These are phyloP conservation scores for Allobates femoralis DNA, from an alignment of 2,797 vertebrate species.

Conservation along the genomic window DNA sequence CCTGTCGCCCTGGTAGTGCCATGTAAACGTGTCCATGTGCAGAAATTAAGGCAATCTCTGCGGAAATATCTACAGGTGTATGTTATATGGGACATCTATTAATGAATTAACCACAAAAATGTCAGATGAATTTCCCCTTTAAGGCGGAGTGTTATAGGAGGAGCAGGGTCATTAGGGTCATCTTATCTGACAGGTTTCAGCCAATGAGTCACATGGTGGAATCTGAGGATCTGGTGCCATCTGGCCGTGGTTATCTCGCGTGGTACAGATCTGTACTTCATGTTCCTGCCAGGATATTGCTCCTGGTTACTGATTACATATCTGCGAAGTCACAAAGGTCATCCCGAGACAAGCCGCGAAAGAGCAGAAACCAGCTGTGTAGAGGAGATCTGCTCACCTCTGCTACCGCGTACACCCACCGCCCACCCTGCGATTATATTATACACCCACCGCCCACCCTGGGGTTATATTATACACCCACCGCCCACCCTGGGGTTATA, in stretches of 20 bases:
- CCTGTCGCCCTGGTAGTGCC: neutral
- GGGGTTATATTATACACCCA: too few relatives aligned
- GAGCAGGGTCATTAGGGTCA: neutral
- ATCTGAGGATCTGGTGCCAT: neutral
- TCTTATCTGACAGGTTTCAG: neutral
- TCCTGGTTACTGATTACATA: neutral
- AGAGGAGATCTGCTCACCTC: neutral
- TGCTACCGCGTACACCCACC: too few relatives aligned
- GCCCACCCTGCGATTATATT: too few relatives aligned
- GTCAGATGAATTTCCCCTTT: neutral
- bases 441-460: too few relatives aligned
- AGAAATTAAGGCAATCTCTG: too few relatives aligned
- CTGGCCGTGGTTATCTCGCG: neutral
- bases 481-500: too few relatives aligned
- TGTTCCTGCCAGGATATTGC: slow-evolving; percentile 16
- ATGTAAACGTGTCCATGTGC: neutral
- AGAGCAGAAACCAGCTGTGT: neutral
- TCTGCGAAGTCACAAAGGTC: neutral
- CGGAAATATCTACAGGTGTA: neutral
- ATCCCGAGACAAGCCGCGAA: neutral
- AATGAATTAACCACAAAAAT: neutral
- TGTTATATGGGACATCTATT: neutral
- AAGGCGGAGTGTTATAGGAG: neutral
- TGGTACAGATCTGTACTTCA: neutral
- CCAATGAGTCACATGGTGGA: slow-evolving; percentile 29